These are phyloP conservation scores for Panthera uncia DNA, from an alignment of 2,113 vertebrate genomes.

Conservation along the genomic window DNA sequence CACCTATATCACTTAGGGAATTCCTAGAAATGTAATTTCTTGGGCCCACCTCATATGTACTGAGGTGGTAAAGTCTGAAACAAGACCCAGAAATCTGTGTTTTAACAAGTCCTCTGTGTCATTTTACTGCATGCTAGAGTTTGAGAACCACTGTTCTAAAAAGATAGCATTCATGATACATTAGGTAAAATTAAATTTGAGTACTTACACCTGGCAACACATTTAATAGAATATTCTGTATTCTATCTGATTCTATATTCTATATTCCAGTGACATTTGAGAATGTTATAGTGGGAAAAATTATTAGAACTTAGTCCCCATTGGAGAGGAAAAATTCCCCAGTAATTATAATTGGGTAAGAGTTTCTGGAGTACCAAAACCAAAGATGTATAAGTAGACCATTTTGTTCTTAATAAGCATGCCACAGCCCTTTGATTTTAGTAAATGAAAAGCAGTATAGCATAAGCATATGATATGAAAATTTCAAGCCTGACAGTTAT, in stretches of 20 bases:
- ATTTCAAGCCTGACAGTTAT: background rate
- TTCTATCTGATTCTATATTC: too few species aligned
- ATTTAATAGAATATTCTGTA: background rate
- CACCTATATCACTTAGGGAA: background rate
- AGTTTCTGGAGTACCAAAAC: background rate
- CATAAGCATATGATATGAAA: background rate
- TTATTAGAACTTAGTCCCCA: background rate
- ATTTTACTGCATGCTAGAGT: background rate
- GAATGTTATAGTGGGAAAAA: background rate
- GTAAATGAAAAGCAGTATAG: background rate
- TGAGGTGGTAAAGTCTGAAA: background rate
- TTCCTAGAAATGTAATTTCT: background rate
- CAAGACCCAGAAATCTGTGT: background rate
- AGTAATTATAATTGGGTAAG: background rate
- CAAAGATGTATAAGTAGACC: background rate
- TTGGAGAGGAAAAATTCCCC: background rate
- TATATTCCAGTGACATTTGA: background rate
- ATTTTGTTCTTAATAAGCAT: background rate
- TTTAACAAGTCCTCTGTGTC: background rate
- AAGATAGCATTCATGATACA: background rate
- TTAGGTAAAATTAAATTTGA: background rate
- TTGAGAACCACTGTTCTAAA: background rate
- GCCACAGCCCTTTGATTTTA: background rate
- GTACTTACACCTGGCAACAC: background rate
- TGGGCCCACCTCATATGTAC: background rate